Conservation (phyloP, 92 coral and sea anemone species). For the Ricordea florida region DNA sequence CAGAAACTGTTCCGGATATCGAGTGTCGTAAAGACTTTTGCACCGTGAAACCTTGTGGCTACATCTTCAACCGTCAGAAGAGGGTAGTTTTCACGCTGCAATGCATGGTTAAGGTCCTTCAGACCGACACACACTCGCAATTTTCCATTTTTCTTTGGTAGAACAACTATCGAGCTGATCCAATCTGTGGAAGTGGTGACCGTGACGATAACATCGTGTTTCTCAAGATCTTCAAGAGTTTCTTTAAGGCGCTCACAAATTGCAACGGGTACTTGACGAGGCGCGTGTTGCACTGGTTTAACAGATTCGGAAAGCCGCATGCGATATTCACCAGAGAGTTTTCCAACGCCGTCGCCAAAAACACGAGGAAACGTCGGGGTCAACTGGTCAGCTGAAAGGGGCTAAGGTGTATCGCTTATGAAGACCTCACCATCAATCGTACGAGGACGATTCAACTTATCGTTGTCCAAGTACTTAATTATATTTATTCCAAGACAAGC, state of each 20-base stretch:
- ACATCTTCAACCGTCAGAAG: constrained; percentile 14
- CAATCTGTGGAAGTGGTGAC: constrained; percentile 46
- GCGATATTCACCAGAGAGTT: constrained; percentile 33
- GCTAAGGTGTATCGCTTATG: background rate
- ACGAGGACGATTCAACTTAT: background rate
- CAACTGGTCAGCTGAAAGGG: constrained; percentile 3
- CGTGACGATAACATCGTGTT: constrained; percentile 18
- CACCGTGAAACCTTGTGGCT: background rate
- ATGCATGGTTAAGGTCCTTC: constrained; percentile 27
- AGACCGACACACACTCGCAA: constrained; percentile 35
- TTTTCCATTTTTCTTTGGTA: constrained; percentile 40
- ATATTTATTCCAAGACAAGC: constrained; percentile 34
- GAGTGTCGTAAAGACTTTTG: background rate
- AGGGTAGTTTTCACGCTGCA: background rate
- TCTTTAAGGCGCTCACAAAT: constrained; percentile 9
- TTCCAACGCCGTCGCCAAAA: constrained; percentile 13
- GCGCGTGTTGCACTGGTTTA: constrained; percentile 6
- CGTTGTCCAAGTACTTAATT: constrained; percentile 27
- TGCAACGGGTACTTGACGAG: background rate
- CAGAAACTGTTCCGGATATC: constrained; percentile 3
- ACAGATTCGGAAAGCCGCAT: constrained; percentile 6
- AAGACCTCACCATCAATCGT: background rate
- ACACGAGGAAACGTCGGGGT: background rate
- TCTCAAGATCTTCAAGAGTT: constrained; percentile 26
- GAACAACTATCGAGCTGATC: constrained; percentile 43